phyloP scores from a whole-genome alignment of 1,140 invertebrate genomes.

The Colletes latitarsis region DNA sequence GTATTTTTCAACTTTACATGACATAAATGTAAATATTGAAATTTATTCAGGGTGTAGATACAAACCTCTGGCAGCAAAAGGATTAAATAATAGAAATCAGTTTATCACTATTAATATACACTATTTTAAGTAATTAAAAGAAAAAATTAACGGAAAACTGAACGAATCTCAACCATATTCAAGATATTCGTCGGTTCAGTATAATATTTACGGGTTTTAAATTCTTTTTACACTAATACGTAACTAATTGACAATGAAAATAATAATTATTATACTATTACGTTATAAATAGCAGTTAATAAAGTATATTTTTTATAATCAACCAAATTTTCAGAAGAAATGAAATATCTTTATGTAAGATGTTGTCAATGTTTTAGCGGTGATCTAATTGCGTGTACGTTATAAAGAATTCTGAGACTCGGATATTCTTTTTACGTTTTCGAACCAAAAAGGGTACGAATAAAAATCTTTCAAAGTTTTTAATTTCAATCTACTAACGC shows the following conservation, averaged over 20 bases:
- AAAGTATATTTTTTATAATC: constrained; percentile 28
- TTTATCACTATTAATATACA: not conserved
- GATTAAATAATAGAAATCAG: not conserved
- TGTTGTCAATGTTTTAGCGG: not conserved
- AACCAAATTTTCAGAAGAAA: constrained; percentile 28
- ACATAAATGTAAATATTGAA: not conserved
- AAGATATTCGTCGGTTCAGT: not conserved
- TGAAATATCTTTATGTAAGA: not conserved
- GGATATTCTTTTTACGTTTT: not conserved
- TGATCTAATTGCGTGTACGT: not conserved
- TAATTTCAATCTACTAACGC: not conserved
- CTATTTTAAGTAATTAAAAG: not conserved
- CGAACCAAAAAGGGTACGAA: constrained; percentile 3
- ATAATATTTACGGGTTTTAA: not conserved
- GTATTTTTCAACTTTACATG: not conserved
- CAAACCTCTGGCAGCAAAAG: not conserved
- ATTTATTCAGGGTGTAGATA: not conserved
- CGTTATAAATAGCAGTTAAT: not conserved
- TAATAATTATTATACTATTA: not conserved
- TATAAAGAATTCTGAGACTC: not conserved
- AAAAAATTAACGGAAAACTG: not conserved
- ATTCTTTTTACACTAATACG: constrained; percentile 5
- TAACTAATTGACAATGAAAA: constrained; percentile 12
- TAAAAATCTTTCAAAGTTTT: not conserved
- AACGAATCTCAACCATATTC: not conserved